A percentile compares a stretch with the other conserved stretches of the same genome.
Conservation (phyloP, 2,797 vertebrate species). For the Pampus argenteus region DNA sequence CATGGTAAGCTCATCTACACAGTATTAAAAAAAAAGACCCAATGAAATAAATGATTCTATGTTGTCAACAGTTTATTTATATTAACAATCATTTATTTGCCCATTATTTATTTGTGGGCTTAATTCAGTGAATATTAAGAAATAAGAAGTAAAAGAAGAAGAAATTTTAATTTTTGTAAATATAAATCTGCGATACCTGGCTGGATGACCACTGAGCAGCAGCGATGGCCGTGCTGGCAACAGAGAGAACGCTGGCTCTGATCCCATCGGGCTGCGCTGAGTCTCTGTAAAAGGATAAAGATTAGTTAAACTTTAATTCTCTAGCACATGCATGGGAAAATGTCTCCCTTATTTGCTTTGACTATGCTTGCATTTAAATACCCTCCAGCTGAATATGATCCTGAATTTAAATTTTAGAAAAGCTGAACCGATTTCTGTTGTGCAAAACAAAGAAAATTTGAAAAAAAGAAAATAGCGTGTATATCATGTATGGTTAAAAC, state of each 20-base stretch:
- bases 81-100: too few relatives aligned
- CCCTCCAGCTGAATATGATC: neutral
- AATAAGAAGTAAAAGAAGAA: too few relatives aligned
- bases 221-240: constrained; percentile 94
- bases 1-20: neutral
- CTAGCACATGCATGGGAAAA: neutral
- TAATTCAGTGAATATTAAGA: too few relatives aligned
- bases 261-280: constrained; percentile 89
- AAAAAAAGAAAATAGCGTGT: neutral
- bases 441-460: neutral
- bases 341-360: neutral
- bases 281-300: constrained; percentile 81
- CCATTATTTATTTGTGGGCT: too few relatives aligned
- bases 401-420: neutral
- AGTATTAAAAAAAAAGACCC: too few relatives aligned
- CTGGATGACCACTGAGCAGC: constrained; percentile 97
- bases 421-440: neutral
- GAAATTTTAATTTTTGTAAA: too few relatives aligned
- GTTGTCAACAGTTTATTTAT: neutral
- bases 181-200: constrained; percentile 85
- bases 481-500: neutral
- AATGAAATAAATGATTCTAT: neutral
- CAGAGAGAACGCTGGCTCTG: constrained; percentile 91
- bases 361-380: neutral
- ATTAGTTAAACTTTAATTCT: neutral